phyloP scores from a whole-genome alignment of 1,140 invertebrate genomes.

The Andrena cerasifolii region DNA sequence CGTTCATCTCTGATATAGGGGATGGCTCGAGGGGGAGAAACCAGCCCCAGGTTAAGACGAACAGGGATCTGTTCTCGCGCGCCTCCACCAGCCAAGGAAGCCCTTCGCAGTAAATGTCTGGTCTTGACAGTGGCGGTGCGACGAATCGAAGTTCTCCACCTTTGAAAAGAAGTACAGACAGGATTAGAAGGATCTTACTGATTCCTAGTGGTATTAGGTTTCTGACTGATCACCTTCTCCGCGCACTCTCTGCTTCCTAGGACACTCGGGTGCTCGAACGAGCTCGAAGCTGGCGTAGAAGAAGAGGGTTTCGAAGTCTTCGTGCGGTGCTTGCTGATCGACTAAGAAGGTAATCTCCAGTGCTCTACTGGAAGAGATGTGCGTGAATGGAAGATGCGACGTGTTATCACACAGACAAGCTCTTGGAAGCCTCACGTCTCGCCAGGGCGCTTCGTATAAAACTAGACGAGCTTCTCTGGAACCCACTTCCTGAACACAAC shows the following conservation, averaged over 20 bases:
- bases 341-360: slow-evolving; percentile 86
- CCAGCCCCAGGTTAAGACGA: slow-evolving; percentile 89
- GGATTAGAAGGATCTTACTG: too few relatives aligned
- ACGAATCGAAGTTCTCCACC: slow-evolving; percentile 85
- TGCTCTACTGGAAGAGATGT: slow-evolving; percentile 85
- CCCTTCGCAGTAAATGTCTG: slow-evolving; percentile 87
- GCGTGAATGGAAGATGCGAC: slow-evolving; percentile 84
- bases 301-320: slow-evolving; percentile 87
- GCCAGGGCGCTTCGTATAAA: slow-evolving; percentile 86
- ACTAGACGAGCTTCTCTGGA: slow-evolving; percentile 84
- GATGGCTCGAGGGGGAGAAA: slow-evolving; percentile 78
- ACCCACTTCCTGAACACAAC: slow-evolving; percentile 82
- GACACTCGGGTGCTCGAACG: slow-evolving; percentile 85
- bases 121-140: slow-evolving; percentile 84
- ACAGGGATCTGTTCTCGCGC: slow-evolving; percentile 88
- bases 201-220: too few relatives aligned
- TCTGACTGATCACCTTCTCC: slow-evolving; percentile 81
- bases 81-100: slow-evolving; percentile 89
- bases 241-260: slow-evolving; percentile 85
- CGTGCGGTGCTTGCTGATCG: slow-evolving; percentile 85
- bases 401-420: slow-evolving; percentile 89
- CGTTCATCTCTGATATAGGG: slow-evolving; percentile 82
- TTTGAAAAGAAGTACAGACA: slow-evolving; percentile 12
- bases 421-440: slow-evolving; percentile 84
- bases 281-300: slow-evolving; percentile 88